Conservation (phyloP, 2,113 vertebrate species). For the Carollia perspicillata region DNA sequence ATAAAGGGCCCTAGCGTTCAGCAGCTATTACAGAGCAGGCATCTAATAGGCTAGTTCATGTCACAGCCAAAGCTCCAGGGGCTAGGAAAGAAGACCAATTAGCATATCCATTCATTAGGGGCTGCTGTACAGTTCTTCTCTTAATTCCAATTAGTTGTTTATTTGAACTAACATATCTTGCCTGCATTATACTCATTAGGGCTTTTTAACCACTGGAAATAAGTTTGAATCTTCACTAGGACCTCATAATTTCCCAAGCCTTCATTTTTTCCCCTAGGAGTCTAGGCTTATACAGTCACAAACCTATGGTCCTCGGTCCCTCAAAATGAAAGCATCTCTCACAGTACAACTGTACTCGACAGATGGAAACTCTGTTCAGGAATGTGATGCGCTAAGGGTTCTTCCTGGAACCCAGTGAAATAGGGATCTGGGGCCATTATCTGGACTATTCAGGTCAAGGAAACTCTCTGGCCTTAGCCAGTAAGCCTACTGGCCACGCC, state of each 20-base stretch:
- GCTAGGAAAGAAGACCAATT: constrained; percentile 73
- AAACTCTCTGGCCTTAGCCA: constrained; percentile 61
- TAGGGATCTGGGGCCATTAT: constrained; percentile 56
- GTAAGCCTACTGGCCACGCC: constrained; percentile 31
- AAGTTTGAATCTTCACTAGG: constrained; percentile 53
- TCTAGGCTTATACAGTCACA: constrained; percentile 38
- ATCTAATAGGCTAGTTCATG: constrained; percentile 73
- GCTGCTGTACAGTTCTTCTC: constrained; percentile 68
- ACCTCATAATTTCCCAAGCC: constrained; percentile 60
- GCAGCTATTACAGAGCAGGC: constrained; percentile 72
- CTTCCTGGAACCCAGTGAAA: constrained; percentile 58
- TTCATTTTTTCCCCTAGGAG: constrained; percentile 2
- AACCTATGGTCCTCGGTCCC: constrained; percentile 14
- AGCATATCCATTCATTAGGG: constrained; percentile 73
- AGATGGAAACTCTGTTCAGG: constrained; percentile 57
- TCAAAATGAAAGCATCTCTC: constrained; percentile 58
- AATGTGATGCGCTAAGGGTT: constrained; percentile 67
- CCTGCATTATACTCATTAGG: constrained; percentile 63
- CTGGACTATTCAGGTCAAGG: constrained; percentile 62
- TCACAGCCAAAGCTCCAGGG: constrained; percentile 73
- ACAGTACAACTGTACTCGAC: constrained; percentile 53
- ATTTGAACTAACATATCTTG: constrained; percentile 62
- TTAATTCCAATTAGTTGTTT: constrained; percentile 76
- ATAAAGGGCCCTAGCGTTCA: constrained; percentile 71
- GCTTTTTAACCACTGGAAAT: constrained; percentile 65